phyloP scores from a whole-genome alignment of 2,888 invertebrate genomes.

The Cloeon dipterum region DNA sequence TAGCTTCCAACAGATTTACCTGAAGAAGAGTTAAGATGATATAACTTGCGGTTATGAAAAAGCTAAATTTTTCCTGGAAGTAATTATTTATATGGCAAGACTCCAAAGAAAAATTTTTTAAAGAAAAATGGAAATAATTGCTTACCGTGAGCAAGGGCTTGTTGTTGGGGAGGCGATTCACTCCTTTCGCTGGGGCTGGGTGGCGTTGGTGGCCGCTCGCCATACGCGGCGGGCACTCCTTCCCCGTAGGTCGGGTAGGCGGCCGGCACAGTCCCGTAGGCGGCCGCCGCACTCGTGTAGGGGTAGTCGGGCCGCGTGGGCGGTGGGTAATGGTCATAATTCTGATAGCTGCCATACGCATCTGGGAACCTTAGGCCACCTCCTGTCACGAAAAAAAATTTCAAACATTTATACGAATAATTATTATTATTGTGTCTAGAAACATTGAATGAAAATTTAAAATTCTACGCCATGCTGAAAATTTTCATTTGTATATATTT shows the following conservation, averaged over 20 bases:
- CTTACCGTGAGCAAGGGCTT: slow-evolving; percentile 11
- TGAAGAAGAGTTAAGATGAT: no score
- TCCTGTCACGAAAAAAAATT: not conserved
- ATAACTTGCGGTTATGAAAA: no score
- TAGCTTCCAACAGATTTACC: no score
- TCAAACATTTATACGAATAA: not conserved
- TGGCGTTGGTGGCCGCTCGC: slow-evolving; percentile 21
- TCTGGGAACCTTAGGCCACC: slow-evolving; percentile 9
- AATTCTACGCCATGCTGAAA: no score
- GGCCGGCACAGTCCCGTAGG: slow-evolving; percentile 11
- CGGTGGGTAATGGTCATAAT: slow-evolving; percentile 30
- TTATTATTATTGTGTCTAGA: no score
- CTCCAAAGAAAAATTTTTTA: no score
- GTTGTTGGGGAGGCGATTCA: slow-evolving; percentile 27
- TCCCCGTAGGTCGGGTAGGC: slow-evolving; percentile 11
- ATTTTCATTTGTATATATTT: no score
- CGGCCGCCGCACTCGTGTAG: slow-evolving; percentile 19
- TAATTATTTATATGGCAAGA: no score
- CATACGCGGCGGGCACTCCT: slow-evolving; percentile 15
- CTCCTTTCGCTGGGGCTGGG: slow-evolving; percentile 29
- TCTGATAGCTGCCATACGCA: slow-evolving; percentile 27
- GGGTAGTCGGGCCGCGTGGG: slow-evolving; percentile 20
- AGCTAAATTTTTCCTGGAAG: no score
- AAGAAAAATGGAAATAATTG: no score
- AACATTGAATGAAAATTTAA: no score